These are phyloP conservation scores for Hippopotamyrus pictus DNA, from an alignment of 2,797 vertebrate species.

Conservation along the genomic window DNA sequence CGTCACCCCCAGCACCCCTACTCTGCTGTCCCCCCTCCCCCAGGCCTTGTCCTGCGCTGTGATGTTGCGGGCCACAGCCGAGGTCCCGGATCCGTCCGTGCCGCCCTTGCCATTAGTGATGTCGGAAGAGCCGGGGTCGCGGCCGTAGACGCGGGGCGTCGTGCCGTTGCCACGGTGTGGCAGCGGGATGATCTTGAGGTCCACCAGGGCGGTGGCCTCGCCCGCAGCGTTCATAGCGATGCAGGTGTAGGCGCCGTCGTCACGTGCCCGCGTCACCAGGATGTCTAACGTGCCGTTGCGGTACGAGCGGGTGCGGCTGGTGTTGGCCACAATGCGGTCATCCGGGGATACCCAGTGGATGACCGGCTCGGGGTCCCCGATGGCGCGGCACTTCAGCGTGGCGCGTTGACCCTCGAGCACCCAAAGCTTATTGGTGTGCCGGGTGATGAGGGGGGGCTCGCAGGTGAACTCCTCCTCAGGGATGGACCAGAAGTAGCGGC, in stretches of 20 bases:
- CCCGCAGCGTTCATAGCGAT: conserved; percentile 87
- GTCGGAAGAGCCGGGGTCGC: conserved; percentile 51
- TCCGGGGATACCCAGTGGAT: conserved; percentile 59
- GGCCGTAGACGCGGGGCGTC: not conserved
- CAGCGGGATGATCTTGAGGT: conserved; percentile 80
- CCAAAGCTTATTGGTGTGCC: conserved; percentile 59
- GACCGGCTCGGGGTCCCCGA: conserved; percentile 55
- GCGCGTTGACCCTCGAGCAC: conserved; percentile 62
- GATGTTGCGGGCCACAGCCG: conserved; percentile 38
- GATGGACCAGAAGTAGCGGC: conserved; percentile 59
- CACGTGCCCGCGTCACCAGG: conserved; percentile 73
- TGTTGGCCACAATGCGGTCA: conserved; percentile 67
- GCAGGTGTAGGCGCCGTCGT: conserved; percentile 80
- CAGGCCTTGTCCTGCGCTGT: conserved; percentile 35
- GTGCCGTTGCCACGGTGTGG: conserved; percentile 58
- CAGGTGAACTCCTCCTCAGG: conserved; percentile 62
- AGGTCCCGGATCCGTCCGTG: conserved; percentile 32
- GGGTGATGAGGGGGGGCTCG: conserved; percentile 59
- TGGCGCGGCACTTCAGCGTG: conserved; percentile 55
- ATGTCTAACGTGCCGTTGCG: conserved; percentile 83
- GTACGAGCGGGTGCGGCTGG: conserved; percentile 75
- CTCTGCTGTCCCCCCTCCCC: conserved; percentile 35
- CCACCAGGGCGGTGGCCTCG: conserved; percentile 76
- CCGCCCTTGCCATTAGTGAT: conserved; percentile 49
- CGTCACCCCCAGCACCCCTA: conserved; percentile 61